A percentile compares a stretch with the other conserved stretches of the same genome.
Conservation (phyloP, 2,888 invertebrate species). For the Eulithis prunata region DNA sequence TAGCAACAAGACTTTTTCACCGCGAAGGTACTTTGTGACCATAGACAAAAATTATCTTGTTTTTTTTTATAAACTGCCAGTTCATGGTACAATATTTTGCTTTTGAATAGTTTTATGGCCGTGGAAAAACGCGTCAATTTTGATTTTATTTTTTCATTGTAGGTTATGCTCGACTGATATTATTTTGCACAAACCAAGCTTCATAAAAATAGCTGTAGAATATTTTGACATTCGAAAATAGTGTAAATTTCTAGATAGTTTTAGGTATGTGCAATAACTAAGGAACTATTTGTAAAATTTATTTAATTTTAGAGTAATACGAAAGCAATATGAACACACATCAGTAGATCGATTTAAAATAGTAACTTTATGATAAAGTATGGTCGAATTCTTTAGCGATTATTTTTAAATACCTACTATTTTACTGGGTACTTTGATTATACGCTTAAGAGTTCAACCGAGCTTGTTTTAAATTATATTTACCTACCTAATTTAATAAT, state of each 20-base stretch:
- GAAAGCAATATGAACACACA: conserved; percentile 77
- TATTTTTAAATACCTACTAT: too few species aligned
- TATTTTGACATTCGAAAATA: conserved; percentile 9
- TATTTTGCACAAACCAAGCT: conserved; percentile 7
- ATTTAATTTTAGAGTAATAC: conserved; percentile 65
- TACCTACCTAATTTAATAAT: background rate
- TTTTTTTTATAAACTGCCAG: too few species aligned
- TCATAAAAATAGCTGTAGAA: background rate
- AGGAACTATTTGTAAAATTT: conserved; percentile 12
- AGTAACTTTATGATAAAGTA: background rate
- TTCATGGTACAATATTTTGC: too few species aligned
- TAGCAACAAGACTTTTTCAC: too few species aligned
- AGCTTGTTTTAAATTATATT: background rate
- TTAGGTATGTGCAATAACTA: conserved; percentile 25
- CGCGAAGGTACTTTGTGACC: too few species aligned
- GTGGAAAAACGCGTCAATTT: too few species aligned
- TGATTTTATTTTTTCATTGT: background rate
- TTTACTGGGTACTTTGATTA: background rate
- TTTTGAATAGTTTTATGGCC: too few species aligned
- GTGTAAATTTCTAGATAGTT: conserved; percentile 20
- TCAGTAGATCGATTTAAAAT: conserved; percentile 56
- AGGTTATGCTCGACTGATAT: background rate
- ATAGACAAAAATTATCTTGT: too few species aligned
- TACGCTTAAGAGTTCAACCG: background rate
- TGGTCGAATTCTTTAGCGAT: conserved; percentile 1